Evolutionary conservation across 2,888 invertebrate species (phyloP).

Genomic region (Drosophila anomelani): DNA sequence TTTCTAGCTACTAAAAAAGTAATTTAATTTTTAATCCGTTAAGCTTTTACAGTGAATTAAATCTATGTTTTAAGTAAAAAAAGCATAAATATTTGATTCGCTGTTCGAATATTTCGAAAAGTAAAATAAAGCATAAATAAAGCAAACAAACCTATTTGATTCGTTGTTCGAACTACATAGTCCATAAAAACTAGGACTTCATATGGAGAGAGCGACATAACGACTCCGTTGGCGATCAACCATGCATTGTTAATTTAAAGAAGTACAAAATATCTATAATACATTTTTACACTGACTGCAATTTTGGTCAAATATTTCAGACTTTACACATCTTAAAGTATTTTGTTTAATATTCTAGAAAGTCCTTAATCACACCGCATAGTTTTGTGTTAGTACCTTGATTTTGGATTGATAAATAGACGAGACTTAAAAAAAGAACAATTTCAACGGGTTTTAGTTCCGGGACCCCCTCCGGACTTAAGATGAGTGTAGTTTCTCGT

Average conservation of each 20-base stretch:
- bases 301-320: background rate
- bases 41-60: slow-evolving; percentile 11
- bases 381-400: slow-evolving; percentile 19
- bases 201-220: background rate
- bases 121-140: slow-evolving; percentile 2
- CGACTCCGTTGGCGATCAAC: background rate
- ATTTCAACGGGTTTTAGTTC: slow-evolving; percentile 2
- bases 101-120: slow-evolving; percentile 20
- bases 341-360: background rate
- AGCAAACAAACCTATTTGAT: no score
- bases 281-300: background rate
- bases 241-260: background rate
- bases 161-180: no score
- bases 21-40: slow-evolving; percentile 13
- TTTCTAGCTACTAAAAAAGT: background rate
- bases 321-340: background rate
- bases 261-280: background rate
- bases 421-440: slow-evolving; percentile 33
- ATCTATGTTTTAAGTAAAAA: no score
- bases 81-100: no score
- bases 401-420: slow-evolving; percentile 34
- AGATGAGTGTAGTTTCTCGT: slow-evolving; percentile 39
- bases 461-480: slow-evolving; percentile 11
- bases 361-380: slow-evolving; percentile 1
- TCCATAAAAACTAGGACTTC: background rate